Conservation (phyloP, 2,113 vertebrate species). For the Nycticryphes semicollaris region DNA sequence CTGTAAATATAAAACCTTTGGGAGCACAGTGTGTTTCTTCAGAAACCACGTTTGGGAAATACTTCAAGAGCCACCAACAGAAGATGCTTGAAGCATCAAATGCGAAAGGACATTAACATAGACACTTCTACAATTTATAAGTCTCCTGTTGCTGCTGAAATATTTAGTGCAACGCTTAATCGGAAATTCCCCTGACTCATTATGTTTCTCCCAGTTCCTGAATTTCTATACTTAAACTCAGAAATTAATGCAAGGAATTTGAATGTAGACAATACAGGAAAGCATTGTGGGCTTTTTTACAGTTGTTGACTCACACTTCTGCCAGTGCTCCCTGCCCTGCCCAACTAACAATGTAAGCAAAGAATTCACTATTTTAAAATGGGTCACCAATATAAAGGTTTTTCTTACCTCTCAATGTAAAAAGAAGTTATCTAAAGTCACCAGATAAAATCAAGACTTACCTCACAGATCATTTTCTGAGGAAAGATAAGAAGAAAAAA, state of each 20-base stretch:
- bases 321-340: neutral
- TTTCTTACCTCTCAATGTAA: neutral
- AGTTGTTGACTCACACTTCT: constrained; percentile 17
- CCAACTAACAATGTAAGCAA: neutral
- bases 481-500: neutral
- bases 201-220: neutral
- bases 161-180: neutral
- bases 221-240: neutral
- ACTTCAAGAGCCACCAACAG: neutral
- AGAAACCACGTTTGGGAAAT: neutral
- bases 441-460: neutral
- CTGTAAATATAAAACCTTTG: neutral
- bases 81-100: neutral
- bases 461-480: constrained; percentile 5
- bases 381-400: neutral
- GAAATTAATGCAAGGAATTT: neutral
- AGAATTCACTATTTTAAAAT: neutral
- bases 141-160: neutral
- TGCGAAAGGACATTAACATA: neutral
- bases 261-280: constrained; percentile 11
- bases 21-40: neutral
- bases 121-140: neutral
- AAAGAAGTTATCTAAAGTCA: neutral
- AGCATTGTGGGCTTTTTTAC: neutral
- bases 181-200: neutral